Evolutionary conservation across 2,888 invertebrate species (phyloP), one percentile per base, ranked within the genome.

Genomic region (Blomia tropicalis): DNA sequence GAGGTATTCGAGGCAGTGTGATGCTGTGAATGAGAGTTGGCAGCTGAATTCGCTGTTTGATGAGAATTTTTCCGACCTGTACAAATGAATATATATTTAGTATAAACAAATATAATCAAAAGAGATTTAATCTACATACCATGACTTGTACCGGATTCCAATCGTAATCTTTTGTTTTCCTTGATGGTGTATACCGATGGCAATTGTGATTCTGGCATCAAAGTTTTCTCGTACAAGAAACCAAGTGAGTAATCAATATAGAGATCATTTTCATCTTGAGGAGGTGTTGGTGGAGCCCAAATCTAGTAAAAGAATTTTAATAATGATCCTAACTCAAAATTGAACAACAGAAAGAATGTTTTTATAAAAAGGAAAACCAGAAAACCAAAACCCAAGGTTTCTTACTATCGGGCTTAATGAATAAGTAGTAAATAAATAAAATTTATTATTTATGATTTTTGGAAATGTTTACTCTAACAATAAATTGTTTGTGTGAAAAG

Each of bases 231-330:
- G 76, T 95, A 95, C 66, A 93, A 80, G 72, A 88, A 86, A 66
- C 83, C 81, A 73, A 89, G 76, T 65, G 86, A 83, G 69, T 82
- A 80, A 73, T 95, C 93, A 68, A 89, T 82, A 77, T 91, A 91
- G 63, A 91, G 79, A 74, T 95, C 95, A 71, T 84, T 83, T 70
- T 91, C 91, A 73, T 87, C 87, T 73, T 85, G 83, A 14, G 95
- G 93, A 64, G 95, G 95, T 23, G 95, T 95, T 63, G 93, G 95
- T 61, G 95, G 95, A 69, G 87, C 83, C 93, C 95, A 96, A 79
- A 90, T 82, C 59, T 58, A 43, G 44, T 41, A 4, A 14, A 47
- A 19, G 7, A 36, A 36, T 36, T 36, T 36, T 36, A 36, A 25
- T 47, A 47, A 47, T 47, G 7, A 47, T 47, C 14, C 41, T n/a